phyloP scores from a whole-genome alignment of 2,113 vertebrate species.

The Brachionichthys hirsutus region DNA sequence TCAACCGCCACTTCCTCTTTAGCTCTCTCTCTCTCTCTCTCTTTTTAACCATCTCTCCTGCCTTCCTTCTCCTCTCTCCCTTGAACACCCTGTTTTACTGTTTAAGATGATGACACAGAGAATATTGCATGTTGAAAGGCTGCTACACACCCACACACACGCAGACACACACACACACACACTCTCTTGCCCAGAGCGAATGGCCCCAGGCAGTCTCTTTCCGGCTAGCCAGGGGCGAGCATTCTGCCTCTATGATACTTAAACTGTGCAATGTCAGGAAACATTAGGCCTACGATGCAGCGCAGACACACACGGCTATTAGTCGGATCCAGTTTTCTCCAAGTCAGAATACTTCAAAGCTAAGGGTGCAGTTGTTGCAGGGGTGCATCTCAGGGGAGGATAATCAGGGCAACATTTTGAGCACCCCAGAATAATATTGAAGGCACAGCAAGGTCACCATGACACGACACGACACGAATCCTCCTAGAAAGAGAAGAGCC shows the following conservation, averaged over 20 bases:
- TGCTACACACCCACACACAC: conserved; percentile 41
- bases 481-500: too few species aligned
- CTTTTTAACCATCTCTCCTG: conserved; percentile 2
- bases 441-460: too few species aligned
- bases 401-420: too few species aligned
- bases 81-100: conserved; percentile 68
- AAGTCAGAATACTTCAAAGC: conserved; percentile 21
- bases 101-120: conserved; percentile 74
- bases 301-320: conserved; percentile 36
- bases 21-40: too few species aligned
- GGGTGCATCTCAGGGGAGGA: neutral
- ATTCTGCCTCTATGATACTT: conserved; percentile 85
- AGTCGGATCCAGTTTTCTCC: conserved; percentile 29
- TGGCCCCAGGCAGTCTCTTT: conserved; percentile 82
- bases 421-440: too few species aligned
- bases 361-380: too few species aligned
- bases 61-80: conserved; percentile 37
- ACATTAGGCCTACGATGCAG: conserved; percentile 78
- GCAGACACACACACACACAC: conserved; percentile 28
- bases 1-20: neutral
- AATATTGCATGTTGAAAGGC: conserved; percentile 72
- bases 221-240: conserved; percentile 82
- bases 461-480: too few species aligned
- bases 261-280: conserved; percentile 86
- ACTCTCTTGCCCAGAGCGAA: conserved; percentile 77